Conservation (phyloP, 2,797 vertebrate genomes). For the Gephyroberyx darwinii region DNA sequence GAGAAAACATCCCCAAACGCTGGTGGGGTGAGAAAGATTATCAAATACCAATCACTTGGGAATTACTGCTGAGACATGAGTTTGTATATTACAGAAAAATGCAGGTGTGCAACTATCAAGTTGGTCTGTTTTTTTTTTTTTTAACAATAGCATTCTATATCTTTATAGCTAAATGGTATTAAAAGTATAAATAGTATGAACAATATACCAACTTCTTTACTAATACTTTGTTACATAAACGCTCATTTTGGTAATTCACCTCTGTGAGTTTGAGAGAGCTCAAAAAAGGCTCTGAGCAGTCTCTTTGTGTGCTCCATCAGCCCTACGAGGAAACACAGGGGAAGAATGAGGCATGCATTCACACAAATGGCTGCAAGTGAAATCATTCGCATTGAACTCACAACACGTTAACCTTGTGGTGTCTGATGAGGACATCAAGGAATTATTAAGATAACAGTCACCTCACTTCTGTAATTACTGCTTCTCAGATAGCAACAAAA, state of each 20-base stretch:
- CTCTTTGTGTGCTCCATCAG: slow-evolving; percentile 97
- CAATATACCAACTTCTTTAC: neutral
- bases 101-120: too few relatives aligned
- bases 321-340: slow-evolving; percentile 77
- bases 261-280: slow-evolving; percentile 97
- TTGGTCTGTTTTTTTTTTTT: too few relatives aligned
- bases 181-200: too few relatives aligned
- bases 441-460: neutral
- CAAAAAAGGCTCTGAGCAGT: slow-evolving; percentile 95
- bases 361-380: neutral
- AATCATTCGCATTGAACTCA: neutral
- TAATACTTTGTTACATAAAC: neutral
- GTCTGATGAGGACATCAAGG: neutral
- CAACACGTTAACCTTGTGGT: neutral
- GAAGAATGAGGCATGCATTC: slow-evolving; percentile 9
- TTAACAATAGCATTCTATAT: too few relatives aligned
- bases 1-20: slow-evolving; percentile 98
- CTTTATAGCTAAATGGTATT: too few relatives aligned
- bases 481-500: neutral
- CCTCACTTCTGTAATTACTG: neutral
- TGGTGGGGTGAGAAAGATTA: slow-evolving; percentile 58
- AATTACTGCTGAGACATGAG: too few relatives aligned
- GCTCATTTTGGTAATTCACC: slow-evolving; percentile 77
- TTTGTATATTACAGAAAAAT: too few relatives aligned
- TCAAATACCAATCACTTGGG: neutral